phyloP scores from a whole-genome alignment of 1,140 invertebrate species.

The Uloborus diversus region DNA sequence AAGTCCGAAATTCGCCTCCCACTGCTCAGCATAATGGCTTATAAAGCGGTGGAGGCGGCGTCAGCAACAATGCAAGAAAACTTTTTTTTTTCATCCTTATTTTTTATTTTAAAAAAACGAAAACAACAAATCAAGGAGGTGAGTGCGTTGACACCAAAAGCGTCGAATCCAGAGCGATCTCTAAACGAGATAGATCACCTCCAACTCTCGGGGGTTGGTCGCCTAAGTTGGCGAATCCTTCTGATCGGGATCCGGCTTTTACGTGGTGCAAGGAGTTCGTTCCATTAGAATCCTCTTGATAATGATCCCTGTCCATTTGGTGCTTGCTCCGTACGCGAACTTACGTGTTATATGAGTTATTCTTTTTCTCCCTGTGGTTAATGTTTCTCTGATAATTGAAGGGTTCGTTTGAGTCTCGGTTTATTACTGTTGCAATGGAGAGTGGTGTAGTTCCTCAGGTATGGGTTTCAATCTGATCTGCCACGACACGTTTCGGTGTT shows the following conservation, averaged over 20 bases:
- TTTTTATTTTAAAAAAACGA: neutral
- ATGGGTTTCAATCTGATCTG: no score
- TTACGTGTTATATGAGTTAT: conserved; percentile 33
- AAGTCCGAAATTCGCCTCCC: conserved; percentile 26
- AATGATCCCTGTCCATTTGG: conserved; percentile 6
- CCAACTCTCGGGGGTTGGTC: neutral
- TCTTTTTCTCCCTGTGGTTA: neutral
- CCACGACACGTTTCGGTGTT: no score
- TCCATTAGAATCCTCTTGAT: conserved; percentile 1
- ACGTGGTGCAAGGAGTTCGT: neutral
- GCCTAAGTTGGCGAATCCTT: neutral
- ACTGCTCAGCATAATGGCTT: conserved; percentile 45
- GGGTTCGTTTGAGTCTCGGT: conserved; percentile 42
- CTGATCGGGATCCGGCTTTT: neutral
- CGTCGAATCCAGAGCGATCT: conserved; percentile 34
- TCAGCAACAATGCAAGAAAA: conserved; percentile 35
- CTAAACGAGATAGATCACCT: neutral
- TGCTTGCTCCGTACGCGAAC: conserved; percentile 17
- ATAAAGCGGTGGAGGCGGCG: conserved; percentile 38
- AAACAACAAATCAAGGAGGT: conserved; percentile 3
- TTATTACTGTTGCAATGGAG: neutral
- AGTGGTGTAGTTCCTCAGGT: neutral
- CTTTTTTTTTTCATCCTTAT: no score
- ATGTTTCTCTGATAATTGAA: conserved; percentile 31
- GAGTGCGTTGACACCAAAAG: conserved; percentile 42